Base-by-base conservation (phyloP, 1,140 invertebrate genomes). In the Conus ventricosus region DNA sequence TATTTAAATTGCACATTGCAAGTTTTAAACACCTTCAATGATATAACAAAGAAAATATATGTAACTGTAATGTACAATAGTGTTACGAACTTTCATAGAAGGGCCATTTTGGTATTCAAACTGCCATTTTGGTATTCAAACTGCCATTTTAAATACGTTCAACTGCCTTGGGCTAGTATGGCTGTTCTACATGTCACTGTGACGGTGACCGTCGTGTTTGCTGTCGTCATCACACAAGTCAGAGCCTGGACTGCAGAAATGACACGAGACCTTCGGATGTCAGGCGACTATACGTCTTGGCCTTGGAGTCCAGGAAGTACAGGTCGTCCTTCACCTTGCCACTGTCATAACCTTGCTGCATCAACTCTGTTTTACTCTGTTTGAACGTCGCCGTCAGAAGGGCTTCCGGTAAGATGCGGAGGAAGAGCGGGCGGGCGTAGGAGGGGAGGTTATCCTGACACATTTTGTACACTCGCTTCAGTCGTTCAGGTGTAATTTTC, bases 301-400 rank as follows among this genome's bases (percentile, higher is more conserved):
- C 93, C 85, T 96, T 96, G 13, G 94, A 93, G 63, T 93, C 90
- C 80, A 97, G 95, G 92, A 97, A 97, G 95, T 97, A 98, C 27
- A 99, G 93, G 91, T 96, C 97, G 92, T 98, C 98, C 81, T 96
- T 96, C 23, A 98, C 97, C 87, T 96, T 95, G 81, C 96, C 96
- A 0, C 97, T 97, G 95, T 99, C 96, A 94, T 97, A 99, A 10
- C 97, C 98, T 94, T 99, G 97, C 92, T 97, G 97, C 94, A 98
- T 97, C 25, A 99, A 96, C 8, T 89, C 89, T 0, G 89, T 57
- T 85, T 94, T 94, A 51, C 82, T 76, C 54, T 93, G 93, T 87
- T 94, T 94, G 80, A 92, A 92, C 2, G 94, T 94, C 2, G 86
- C 88, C 10, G 94, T 93, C 27, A 94, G 76, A 6, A 91, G 85